phyloP scores from a whole-genome alignment of 2,797 vertebrate genomes.

The Paramormyrops hopkinsi region DNA sequence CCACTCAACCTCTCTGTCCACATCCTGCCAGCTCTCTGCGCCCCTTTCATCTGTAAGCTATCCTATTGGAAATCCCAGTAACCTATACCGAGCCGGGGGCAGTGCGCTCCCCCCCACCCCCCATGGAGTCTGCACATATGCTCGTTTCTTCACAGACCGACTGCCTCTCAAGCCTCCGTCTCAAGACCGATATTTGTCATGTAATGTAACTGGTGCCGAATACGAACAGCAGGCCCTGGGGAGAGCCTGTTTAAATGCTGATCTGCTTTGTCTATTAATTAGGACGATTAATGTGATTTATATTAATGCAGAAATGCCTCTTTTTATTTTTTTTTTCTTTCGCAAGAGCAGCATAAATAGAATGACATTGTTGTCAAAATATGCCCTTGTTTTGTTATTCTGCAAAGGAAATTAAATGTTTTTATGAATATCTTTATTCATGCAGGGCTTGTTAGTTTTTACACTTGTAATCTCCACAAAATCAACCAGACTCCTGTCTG shows the following conservation, averaged over 20 bases:
- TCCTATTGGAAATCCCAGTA: constrained; percentile 14
- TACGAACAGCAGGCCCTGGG: constrained; percentile 53
- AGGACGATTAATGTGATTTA: constrained; percentile 62
- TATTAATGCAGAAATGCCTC: constrained; percentile 67
- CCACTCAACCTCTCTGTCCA: constrained; percentile 9
- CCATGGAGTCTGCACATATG: constrained; percentile 22
- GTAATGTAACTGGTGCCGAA: constrained; percentile 59
- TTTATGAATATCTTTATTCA: background rate
- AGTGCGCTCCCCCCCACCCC: constrained; percentile 31
- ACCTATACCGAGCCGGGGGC: background rate
- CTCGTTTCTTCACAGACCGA: constrained; percentile 27
- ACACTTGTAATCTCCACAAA: background rate
- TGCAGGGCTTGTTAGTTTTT: background rate
- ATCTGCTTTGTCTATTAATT: constrained; percentile 57
- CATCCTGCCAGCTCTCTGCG: constrained; percentile 19
- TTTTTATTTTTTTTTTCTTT: constrained; percentile 57
- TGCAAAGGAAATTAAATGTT: background rate
- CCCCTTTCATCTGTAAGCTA: background rate
- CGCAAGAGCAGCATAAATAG: constrained; percentile 62
- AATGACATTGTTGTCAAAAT: constrained; percentile 30
- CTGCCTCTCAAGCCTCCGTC: constrained; percentile 21
- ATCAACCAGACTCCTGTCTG: background rate
- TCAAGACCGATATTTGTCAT: constrained; percentile 63
- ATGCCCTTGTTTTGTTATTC: background rate
- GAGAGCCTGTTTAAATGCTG: constrained; percentile 57